Evolutionary conservation across 2,797 vertebrate genomes (phyloP), one percentile per base, ranked within the genome.

Genomic region (Phataginus tetradactyla): DNA sequence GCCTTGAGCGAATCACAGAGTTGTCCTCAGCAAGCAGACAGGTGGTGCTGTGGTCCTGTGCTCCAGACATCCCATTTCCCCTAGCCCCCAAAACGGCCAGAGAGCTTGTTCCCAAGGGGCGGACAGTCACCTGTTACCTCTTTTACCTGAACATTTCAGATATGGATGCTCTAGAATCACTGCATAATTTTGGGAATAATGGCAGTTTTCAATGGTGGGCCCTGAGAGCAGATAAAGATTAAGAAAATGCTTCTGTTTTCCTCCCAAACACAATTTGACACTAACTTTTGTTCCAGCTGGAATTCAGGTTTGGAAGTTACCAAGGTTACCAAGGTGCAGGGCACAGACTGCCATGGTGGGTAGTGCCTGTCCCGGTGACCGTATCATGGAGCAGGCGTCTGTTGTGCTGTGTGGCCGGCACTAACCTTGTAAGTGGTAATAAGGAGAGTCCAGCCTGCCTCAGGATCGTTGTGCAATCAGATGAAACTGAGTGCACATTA

Each of bases 41-140:
- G 97, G 57, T 91, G 83, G 84, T n/a, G 63, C 74, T 88, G 55
- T 79, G 66, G 64, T 32, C 84, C 59, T 18, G 17, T 18, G 14
- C 68, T 71, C n/a, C 0, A 39, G 39, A 4, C 39, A 39, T 39
- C 39, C 39, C 39, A 39, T 39, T 39, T 39, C 39, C 39, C 39
- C 39, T 39, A 39, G 39, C 5, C 39, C 39, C 39, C 39, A 39
- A 39, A 39, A 39, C n/a, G 45, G 57, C 27, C 71, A 27, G 34
- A 66, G 29, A 79, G 49, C 42, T 68, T 69, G 23, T 66, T 85
- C 72, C 57, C 29, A 39, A 39, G 71, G 37, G 25, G 11, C 71
- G 59, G 79, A 59, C 7, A 59, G 17, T 42, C 21, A 53, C 10
- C 39, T 42, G 15, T 72, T 21, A 2, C 37, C 23, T 87, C 61